Conservation (phyloP, 2,113 vertebrate species). For the Solea senegalensis region DNA sequence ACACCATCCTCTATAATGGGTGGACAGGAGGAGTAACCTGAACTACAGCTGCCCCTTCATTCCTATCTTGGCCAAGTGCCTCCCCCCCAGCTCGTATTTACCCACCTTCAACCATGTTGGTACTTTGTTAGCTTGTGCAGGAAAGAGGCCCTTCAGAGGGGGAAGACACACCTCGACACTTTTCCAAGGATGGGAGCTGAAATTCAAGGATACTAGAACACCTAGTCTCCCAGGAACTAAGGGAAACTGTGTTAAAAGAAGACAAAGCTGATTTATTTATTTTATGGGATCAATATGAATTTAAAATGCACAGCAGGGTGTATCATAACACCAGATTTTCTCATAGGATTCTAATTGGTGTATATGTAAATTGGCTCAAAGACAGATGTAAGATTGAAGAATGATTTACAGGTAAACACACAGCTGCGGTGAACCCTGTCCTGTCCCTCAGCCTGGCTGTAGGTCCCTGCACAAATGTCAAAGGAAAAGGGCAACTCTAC, state of each 20-base stretch:
- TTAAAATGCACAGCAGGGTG: neutral
- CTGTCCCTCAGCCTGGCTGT: neutral
- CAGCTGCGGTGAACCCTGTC: neutral
- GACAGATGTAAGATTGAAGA: constrained; percentile 13
- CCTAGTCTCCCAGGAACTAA: constrained; percentile 13
- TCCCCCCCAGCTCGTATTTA: constrained; percentile 2
- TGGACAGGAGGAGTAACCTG: constrained; percentile 7
- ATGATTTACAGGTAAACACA: neutral
- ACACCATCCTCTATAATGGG: neutral
- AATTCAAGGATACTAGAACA: constrained; percentile 30
- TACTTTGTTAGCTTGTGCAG: constrained; percentile 31
- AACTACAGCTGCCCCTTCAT: neutral
- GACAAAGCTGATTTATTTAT: neutral
- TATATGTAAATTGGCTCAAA: neutral
- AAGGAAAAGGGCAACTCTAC: too few relatives aligned
- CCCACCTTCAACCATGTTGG: constrained; percentile 23
- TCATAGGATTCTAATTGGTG: neutral
- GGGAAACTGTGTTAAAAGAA: neutral
- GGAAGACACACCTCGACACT: constrained; percentile 40
- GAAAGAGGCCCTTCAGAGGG: constrained; percentile 50
- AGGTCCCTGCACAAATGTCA: too few relatives aligned
- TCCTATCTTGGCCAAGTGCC: neutral
- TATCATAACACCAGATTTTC: neutral
- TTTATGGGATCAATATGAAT: neutral
- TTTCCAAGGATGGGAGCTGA: constrained; percentile 27